Evolutionary conservation across 30 jellyfish, hydroid and myxozoan genomes (phyloP).

Genomic region (Turritopsis dohrnii): DNA sequence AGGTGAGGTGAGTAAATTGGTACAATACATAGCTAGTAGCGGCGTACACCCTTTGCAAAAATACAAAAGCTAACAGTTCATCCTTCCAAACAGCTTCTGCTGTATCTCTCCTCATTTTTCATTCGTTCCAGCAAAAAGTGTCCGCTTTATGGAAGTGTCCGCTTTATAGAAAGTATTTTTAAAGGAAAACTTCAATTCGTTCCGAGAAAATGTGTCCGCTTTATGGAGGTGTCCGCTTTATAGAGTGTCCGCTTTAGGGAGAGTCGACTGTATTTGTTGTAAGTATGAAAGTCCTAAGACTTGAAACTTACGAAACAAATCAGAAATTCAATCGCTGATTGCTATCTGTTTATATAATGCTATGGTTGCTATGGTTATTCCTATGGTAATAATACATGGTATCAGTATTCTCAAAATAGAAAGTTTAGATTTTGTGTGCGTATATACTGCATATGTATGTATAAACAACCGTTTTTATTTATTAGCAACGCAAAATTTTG

Average conservation of each 20-base stretch:
- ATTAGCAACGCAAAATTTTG: neutral
- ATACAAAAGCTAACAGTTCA: too few species aligned
- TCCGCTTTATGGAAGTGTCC: too few species aligned
- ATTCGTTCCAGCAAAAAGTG: too few species aligned
- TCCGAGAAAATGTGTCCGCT: too few species aligned
- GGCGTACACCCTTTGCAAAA: too few species aligned
- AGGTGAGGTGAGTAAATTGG: neutral
- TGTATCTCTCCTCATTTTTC: too few species aligned
- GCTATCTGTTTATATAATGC: neutral
- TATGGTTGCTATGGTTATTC: too few species aligned
- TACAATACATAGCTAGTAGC: neutral
- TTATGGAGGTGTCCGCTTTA: too few species aligned
- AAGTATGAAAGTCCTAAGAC: neutral
- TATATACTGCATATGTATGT: neutral
- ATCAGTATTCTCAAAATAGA: neutral
- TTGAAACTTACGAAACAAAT: neutral
- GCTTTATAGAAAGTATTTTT: too few species aligned
- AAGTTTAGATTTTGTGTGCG: neutral
- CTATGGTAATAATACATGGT: neutral
- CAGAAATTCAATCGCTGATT: neutral
- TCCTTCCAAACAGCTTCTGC: too few species aligned
- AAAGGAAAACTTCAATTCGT: too few species aligned
- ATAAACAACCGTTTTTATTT: neutral
- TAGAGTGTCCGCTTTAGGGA: neutral
- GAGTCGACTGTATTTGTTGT: neutral